Evolutionary conservation across 2,888 invertebrate species (phyloP).

Genomic region (Nomada fabriciana): DNA sequence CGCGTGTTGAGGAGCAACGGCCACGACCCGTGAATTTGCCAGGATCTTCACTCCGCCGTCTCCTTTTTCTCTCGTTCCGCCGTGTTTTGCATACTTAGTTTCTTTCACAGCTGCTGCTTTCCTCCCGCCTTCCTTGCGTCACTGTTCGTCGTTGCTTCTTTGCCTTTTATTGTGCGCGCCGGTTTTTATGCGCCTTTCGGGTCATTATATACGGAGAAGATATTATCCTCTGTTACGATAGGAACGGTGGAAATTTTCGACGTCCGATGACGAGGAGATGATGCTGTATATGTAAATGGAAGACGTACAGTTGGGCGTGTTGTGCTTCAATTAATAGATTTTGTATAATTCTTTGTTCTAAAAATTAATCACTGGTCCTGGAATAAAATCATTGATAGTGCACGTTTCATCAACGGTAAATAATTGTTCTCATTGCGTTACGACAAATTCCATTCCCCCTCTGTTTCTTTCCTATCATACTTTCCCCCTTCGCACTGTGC

Average conservation of each 20-base stretch:
- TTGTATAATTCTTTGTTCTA: no score
- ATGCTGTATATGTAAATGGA: no score
- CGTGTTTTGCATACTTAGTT: constrained; percentile 48
- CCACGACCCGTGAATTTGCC: constrained; percentile 68
- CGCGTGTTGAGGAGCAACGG: constrained; percentile 51
- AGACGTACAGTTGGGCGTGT: no score
- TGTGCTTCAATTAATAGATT: no score
- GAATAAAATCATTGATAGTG: no score
- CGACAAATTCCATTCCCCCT: not conserved
- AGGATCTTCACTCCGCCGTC: constrained; percentile 25
- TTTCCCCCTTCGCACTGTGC: not conserved
- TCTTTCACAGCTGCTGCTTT: constrained; percentile 28
- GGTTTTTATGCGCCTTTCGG: not conserved
- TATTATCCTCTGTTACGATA: no score
- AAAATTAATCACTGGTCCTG: no score
- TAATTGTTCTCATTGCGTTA: no score
- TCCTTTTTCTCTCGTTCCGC: constrained; percentile 28
- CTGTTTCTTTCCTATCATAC: no score
- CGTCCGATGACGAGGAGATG: no score
- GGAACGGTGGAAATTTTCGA: no score
- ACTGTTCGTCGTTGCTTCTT: constrained; percentile 26
- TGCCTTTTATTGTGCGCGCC: not conserved
- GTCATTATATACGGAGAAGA: not conserved
- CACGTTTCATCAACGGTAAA: no score
- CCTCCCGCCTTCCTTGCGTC: constrained; percentile 15